Evolutionary conservation across 1,140 invertebrate species (phyloP), one percentile per base, ranked within the genome.

Genomic region (Drosophila insularis): DNA sequence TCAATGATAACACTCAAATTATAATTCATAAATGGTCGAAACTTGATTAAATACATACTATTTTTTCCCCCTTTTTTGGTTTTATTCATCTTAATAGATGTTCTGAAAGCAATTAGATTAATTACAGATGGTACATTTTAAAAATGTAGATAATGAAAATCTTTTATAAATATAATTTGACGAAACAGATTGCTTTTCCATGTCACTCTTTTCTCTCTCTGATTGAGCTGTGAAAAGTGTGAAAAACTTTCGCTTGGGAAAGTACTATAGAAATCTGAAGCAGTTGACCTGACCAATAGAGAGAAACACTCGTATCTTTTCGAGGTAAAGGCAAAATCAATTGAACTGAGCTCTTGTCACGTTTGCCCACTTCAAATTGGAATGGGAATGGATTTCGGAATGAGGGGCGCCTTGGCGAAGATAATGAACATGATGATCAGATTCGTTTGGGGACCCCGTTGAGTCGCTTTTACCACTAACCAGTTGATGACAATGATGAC

Each of bases 401-500:
- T 62, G 55, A 5, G 27, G 61, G 43, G 60, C 27, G 54, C n/a
- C 54, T 21, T 14, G 43, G 32, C 56, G 35, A 61, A 60, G 68
- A 67, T 76, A 37, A 59, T 23, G n/a, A 27, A 50, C 31, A 64
- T 63, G n/a, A 60, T 68, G 8, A 58, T 54, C 32, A 40, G 32
- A 58, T 58, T 11, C 50, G 11, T 68, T 74, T 63, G 54, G 61
- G 63, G 67, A 40, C 67, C 32, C 79, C 77, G 50, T 74, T 65
- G 43, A 39, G 73, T 74, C 35, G 63, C 69, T 74, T 84, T 71
- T 74, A 68, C 66, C 23, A n/a, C 17, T 50, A 59, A 78, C 31
- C 67, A 63, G 27, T 27, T 53, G 78, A 70, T 73, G 82, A 81
- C 82, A 81, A 79, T 86, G 82, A 79, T 86, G 82, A 87, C 79